phyloP scores from a whole-genome alignment of 2,888 invertebrate genomes.

The Spisula subtruncata region DNA sequence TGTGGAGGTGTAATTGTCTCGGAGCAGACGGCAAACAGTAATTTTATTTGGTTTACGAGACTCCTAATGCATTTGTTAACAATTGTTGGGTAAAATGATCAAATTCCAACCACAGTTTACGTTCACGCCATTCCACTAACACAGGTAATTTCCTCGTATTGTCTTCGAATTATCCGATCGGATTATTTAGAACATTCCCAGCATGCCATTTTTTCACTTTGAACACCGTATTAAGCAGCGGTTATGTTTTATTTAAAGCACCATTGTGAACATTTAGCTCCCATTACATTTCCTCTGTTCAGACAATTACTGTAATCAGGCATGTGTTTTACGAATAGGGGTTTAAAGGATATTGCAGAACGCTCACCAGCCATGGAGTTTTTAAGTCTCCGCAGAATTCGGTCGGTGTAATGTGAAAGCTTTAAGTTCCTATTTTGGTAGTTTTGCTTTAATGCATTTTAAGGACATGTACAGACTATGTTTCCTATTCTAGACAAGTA shows the following conservation, averaged over 20 bases:
- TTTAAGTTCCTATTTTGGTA: too few relatives aligned
- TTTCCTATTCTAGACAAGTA: too few relatives aligned
- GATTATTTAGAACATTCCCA: not conserved
- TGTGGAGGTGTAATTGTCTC: not conserved
- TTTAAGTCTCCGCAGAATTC: not conserved
- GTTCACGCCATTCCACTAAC: not conserved
- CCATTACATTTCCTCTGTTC: constrained; percentile 10
- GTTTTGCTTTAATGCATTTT: too few relatives aligned
- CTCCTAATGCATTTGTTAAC: not conserved
- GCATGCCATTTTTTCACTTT: not conserved
- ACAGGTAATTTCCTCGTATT: constrained; percentile 16
- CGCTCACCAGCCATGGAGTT: not conserved
- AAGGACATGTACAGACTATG: too few relatives aligned
- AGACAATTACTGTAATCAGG: constrained; percentile 2
- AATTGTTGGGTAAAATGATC: constrained; percentile 14
- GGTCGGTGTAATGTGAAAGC: not conserved
- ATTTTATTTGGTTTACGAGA: not conserved
- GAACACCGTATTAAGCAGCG: not conserved
- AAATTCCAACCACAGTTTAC: constrained; percentile 1
- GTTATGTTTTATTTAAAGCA: constrained; percentile 28
- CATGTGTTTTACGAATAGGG: not conserved
- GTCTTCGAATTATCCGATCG: not conserved
- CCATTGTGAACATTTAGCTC: not conserved
- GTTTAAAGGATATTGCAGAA: not conserved
- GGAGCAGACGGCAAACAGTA: constrained; percentile 11